Conservation (phyloP, 2,888 invertebrate genomes). For the Sinelater perroti region DNA sequence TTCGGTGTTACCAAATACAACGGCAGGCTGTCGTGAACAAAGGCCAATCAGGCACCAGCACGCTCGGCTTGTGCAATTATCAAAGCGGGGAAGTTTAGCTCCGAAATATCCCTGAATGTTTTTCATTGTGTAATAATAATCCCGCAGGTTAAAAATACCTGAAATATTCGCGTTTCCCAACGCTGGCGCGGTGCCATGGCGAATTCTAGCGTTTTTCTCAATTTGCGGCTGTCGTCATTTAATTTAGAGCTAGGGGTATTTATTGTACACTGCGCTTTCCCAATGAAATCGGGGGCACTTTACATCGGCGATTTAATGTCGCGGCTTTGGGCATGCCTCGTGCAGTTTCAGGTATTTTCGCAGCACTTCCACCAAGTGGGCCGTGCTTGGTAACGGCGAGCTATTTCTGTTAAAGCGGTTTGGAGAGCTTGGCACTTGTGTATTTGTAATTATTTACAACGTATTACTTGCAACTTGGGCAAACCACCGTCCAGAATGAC, state of each 20-base stretch:
- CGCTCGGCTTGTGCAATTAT: too few species aligned
- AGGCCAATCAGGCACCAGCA: too few species aligned
- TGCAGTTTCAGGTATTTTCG: neutral
- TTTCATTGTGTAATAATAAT: slow-evolving; percentile 21
- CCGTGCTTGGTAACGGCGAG: slow-evolving; percentile 3
- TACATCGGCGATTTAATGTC: too few species aligned
- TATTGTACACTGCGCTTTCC: too few species aligned
- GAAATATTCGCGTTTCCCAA: slow-evolving; percentile 15
- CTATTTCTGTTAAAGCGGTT: slow-evolving; percentile 12
- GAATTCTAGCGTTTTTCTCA: slow-evolving; percentile 1
- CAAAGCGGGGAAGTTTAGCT: too few species aligned
- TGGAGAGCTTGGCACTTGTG: slow-evolving; percentile 6
- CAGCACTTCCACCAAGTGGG: neutral
- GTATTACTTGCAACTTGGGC: slow-evolving; percentile 3
- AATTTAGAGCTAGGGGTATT: neutral
- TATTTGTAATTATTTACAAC: slow-evolving; percentile 17
- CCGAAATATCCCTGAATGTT: too few species aligned
- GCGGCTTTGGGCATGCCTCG: too few species aligned
- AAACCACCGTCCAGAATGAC: too few species aligned
- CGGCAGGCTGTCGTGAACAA: neutral
- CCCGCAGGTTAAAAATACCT: slow-evolving; percentile 16
- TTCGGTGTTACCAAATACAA: too few species aligned
- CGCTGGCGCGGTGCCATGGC: slow-evolving; percentile 14
- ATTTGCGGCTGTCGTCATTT: slow-evolving; percentile 7
- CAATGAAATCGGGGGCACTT: too few species aligned